These are phyloP conservation scores for Zhengitettix transpicula DNA, from an alignment of 2,888 invertebrate genomes.

Conservation along the genomic window DNA sequence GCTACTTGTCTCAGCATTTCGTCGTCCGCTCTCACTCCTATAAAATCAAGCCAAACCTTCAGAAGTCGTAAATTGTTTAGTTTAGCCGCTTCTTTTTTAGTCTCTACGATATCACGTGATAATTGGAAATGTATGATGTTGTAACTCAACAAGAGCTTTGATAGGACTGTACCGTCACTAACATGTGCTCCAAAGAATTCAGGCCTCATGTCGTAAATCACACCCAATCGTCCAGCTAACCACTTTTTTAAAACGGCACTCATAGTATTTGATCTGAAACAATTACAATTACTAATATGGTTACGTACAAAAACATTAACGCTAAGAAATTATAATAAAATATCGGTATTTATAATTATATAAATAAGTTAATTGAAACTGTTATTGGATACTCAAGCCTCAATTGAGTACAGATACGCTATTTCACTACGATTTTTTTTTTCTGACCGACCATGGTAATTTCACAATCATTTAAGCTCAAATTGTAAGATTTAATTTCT, in stretches of 20 bases:
- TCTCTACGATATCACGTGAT: conserved; percentile 16
- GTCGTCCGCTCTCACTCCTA: conserved; percentile 31
- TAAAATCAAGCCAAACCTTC: conserved; percentile 31
- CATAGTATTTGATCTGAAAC: not conserved
- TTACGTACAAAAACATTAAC: too few relatives aligned
- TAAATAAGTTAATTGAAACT: too few relatives aligned
- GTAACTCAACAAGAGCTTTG: conserved; percentile 37
- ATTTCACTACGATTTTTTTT: too few relatives aligned
- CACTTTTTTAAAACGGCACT: conserved; percentile 26
- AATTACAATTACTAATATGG: too few relatives aligned
- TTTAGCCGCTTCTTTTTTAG: conserved; percentile 18
- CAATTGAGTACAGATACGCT: too few relatives aligned
- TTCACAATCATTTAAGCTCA: too few relatives aligned
- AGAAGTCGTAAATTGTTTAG: not conserved
- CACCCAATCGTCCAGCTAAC: conserved; percentile 37
- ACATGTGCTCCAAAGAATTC: conserved; percentile 37
- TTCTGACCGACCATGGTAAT: too few relatives aligned
- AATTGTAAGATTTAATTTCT: too few relatives aligned
- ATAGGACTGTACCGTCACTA: conserved; percentile 38
- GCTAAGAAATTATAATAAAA: too few relatives aligned
- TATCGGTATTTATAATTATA: too few relatives aligned
- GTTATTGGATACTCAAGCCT: too few relatives aligned
- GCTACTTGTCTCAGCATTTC: conserved; percentile 31
- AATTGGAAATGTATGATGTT: conserved; percentile 35
- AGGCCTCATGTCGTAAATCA: conserved; percentile 34